Evolutionary conservation across 1,140 invertebrate genomes (phyloP).

Genomic region (Contarinia nasturtii): DNA sequence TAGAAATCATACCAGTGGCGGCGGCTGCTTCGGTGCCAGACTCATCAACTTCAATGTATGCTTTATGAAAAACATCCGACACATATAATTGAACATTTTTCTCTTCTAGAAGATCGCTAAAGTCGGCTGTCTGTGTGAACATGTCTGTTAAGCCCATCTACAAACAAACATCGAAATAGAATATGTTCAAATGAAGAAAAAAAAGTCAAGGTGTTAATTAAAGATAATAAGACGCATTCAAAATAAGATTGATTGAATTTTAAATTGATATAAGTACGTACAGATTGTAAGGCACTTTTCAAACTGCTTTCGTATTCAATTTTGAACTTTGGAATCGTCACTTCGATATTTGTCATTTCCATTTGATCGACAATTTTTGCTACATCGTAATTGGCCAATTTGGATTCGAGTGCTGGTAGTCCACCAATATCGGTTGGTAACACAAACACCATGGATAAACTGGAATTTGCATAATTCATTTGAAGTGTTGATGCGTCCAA

Average conservation of each 20-base stretch:
- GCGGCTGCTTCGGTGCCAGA: constrained; percentile 33
- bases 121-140: constrained; percentile 27
- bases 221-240: too few relatives aligned
- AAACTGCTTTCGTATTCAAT: not conserved
- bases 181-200: too few relatives aligned
- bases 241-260: too few relatives aligned
- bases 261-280: too few relatives aligned
- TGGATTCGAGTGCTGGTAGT: not conserved
- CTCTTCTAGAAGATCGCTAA: constrained; percentile 33
- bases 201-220: too few relatives aligned
- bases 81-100: constrained; percentile 26
- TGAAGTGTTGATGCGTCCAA: not conserved
- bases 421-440: not conserved
- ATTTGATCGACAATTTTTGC: not conserved
- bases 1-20: constrained; percentile 18
- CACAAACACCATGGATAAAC: not conserved
- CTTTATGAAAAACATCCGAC: constrained; percentile 31
- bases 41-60: constrained; percentile 35
- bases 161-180: too few relatives aligned
- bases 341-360: not conserved
- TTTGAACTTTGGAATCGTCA: not conserved
- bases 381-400: not conserved
- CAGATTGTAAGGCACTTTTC: not conserved
- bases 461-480: not conserved
- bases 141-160: constrained; percentile 13